Evolutionary conservation across 2,888 invertebrate species (phyloP), one percentile per base, ranked within the genome.

Genomic region (Microdon myrmicae): DNA sequence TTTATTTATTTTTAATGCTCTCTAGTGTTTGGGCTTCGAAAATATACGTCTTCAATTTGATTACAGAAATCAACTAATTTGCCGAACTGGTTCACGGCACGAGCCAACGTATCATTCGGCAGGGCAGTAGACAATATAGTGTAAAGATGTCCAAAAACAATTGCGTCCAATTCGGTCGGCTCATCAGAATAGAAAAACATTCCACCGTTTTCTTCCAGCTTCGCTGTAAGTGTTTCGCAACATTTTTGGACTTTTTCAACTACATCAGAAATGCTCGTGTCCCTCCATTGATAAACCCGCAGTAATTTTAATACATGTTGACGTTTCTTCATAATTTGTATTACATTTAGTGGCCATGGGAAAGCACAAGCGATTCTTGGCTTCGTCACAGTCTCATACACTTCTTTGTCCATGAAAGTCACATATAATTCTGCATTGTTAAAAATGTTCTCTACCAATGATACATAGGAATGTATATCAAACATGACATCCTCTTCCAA

Each of bases 71-170:
- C 83, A n/a, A 93, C 86, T 25, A 98, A 83, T 67, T 86, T 86
- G 1, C 87, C 84, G 78, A 90, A 90, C 45, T 85, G 85, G 60
- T 90, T 84, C 2, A 97, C 88, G 4, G 89, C 89, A 51, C 90
- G 87, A 0, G 92, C 92, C 39, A 98, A 83, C 64, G 86, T 85
- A 68, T 89, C 88, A 74, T 90, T 90, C 0, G 95, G 94, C 26
- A 97, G 82, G 2, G 90, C 86, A 3, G 94, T 96, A 4, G 96
- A 96, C 55, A 97, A 82, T 69, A 98, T 89, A 0, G 94, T 92
- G 81, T 91, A 98, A n/a, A 98, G 84, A 81, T 98, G 98, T 0
- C 97, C 98, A 83, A 96, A 99, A 0, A 95, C 92, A 22, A 98
- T 81, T 2, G 97, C 97, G 81, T 99, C 98, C 66, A 97, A 82